Evolutionary conservation across 2,797 vertebrate species (phyloP).

Genomic region (Amazona finschi): DNA sequence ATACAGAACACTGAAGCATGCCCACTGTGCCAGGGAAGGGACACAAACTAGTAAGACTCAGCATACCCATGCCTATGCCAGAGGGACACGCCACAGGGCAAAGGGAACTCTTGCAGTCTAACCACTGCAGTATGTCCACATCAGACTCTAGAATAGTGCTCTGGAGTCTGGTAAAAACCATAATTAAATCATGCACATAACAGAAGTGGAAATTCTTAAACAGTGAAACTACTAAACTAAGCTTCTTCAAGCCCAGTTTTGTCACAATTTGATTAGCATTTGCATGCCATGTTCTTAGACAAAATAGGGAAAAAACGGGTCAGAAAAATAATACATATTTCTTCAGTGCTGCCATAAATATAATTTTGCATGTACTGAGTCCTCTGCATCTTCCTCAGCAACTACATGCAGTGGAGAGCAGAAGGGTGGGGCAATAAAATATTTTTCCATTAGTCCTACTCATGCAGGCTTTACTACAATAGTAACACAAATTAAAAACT

Average conservation of each 20-base stretch:
- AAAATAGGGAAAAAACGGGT: background rate
- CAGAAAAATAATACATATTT: background rate
- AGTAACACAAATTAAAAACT: background rate
- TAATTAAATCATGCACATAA: background rate
- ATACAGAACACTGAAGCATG: background rate
- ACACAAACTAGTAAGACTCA: background rate
- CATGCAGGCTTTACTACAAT: background rate
- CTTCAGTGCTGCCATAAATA: background rate
- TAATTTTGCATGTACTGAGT: background rate
- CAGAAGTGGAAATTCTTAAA: background rate
- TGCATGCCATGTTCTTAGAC: background rate
- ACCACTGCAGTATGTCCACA: accelerated
- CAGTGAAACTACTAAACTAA: background rate
- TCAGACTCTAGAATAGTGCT: background rate
- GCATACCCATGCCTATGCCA: background rate
- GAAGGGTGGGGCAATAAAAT: background rate
- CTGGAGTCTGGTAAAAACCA: background rate
- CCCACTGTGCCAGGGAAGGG: background rate
- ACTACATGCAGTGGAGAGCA: background rate
- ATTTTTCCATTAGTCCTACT: background rate
- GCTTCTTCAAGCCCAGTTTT: background rate
- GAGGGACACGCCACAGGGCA: background rate
- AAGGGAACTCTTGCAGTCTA: background rate
- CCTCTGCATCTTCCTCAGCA: background rate
- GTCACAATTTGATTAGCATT: background rate